Evolutionary conservation across 2,113 vertebrate species (phyloP).

Genomic region (Muntiacus reevesi): DNA sequence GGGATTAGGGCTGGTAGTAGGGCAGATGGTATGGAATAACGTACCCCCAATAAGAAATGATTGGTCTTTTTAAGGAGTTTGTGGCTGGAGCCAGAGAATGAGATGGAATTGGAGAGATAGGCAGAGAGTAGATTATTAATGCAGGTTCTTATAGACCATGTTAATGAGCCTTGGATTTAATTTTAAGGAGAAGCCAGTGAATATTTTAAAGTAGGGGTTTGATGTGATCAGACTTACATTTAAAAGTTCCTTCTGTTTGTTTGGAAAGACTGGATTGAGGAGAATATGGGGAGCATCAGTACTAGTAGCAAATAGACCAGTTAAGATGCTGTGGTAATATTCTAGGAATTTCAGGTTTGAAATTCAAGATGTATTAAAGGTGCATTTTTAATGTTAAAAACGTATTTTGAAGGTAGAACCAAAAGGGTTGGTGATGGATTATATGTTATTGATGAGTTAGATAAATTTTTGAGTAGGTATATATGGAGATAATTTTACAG

Average conservation of each 20-base stretch:
- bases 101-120: not conserved
- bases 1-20: not conserved
- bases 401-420: not conserved
- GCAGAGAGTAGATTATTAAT: not conserved
- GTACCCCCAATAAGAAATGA: not conserved
- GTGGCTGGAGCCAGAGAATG: not conserved
- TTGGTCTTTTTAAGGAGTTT: not conserved
- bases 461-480: not conserved
- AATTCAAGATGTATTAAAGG: not conserved
- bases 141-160: not conserved
- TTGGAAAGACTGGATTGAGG: not conserved
- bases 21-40: not conserved
- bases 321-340: not conserved
- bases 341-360: not conserved
- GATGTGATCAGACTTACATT: not conserved
- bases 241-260: not conserved
- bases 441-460: not conserved
- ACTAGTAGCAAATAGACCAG: not conserved
- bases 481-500: not conserved
- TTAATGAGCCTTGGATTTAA: not conserved
- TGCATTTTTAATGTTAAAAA: not conserved
- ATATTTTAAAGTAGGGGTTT: not conserved
- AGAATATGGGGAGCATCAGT: not conserved
- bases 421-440: not conserved
- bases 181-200: slow-evolving; percentile 4